These are phyloP conservation scores for Meloidogyne hapla DNA, from an alignment of 1,140 invertebrate species.

Conservation along the genomic window DNA sequence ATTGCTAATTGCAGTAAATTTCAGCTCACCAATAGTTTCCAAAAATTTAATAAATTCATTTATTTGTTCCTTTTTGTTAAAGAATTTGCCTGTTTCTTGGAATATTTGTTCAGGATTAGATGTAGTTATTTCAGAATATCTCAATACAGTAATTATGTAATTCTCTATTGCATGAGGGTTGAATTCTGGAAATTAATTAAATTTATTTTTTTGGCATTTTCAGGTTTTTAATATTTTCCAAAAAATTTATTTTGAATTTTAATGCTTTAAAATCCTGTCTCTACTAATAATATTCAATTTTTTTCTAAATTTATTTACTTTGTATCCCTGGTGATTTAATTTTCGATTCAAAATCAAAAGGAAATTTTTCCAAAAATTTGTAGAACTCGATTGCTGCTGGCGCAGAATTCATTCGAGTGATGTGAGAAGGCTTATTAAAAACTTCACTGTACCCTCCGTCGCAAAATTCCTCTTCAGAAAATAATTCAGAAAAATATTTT, in stretches of 20 bases:
- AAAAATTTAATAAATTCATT: constrained; percentile 1
- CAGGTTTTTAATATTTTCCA: too few relatives aligned
- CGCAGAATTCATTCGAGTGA: neutral
- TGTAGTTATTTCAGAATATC: neutral
- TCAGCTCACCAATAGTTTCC: neutral
- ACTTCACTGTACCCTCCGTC: neutral
- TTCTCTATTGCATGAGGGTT: neutral
- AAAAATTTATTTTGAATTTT: too few relatives aligned
- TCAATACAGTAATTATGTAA: neutral
- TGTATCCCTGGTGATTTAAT: too few relatives aligned
- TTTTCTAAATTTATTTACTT: too few relatives aligned
- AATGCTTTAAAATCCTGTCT: too few relatives aligned
- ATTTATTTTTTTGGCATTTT: too few relatives aligned
- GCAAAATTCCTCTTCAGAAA: neutral
- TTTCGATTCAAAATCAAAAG: too few relatives aligned
- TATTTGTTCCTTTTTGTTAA: neutral
- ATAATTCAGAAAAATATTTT: constrained; percentile 2
- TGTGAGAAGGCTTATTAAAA: neutral
- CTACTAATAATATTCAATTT: too few relatives aligned
- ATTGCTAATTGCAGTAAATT: neutral
- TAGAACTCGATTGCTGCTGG: too few relatives aligned
- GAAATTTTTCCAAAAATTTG: too few relatives aligned
- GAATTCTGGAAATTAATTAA: neutral
- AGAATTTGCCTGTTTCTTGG: neutral
- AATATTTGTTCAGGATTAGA: neutral